Conservation (phyloP, 2,888 invertebrate species). For the Periphyllus acericola region DNA sequence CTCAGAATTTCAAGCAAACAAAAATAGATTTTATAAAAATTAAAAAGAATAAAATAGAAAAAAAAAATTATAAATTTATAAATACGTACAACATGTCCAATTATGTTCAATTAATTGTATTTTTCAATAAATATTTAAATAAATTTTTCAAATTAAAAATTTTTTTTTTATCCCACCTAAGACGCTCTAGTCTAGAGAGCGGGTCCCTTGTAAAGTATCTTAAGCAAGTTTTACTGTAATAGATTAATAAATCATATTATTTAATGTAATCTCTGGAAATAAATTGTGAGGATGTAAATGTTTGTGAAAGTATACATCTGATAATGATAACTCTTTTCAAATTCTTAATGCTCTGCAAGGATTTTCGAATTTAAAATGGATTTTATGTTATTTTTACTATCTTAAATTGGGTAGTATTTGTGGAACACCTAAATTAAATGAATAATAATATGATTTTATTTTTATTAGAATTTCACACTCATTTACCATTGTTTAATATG, state of each 20-base stretch:
- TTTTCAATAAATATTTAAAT: too few relatives aligned
- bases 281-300: constrained; percentile 11
- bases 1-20: too few relatives aligned
- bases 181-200: too few relatives aligned
- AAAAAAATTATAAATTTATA: neutral
- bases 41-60: too few relatives aligned
- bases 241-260: constrained; percentile 8
- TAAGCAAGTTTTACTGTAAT: too few relatives aligned
- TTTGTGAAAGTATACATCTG: neutral
- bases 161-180: too few relatives aligned
- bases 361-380: neutral
- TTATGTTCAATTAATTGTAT: too few relatives aligned
- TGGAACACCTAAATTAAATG: too few relatives aligned
- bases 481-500: constrained; percentile 12
- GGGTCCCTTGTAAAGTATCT: too few relatives aligned
- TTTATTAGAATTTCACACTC: neutral
- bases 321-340: neutral
- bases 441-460: neutral
- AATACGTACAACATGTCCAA: too few relatives aligned
- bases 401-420: neutral
- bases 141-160: too few relatives aligned
- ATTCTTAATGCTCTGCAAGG: neutral
- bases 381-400: neutral
- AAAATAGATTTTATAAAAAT: too few relatives aligned
- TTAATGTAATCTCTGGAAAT: neutral